Evolutionary conservation across 2,113 vertebrate genomes (phyloP), one percentile per base, ranked within the genome.

Genomic region (Puffinus mauretanicus): DNA sequence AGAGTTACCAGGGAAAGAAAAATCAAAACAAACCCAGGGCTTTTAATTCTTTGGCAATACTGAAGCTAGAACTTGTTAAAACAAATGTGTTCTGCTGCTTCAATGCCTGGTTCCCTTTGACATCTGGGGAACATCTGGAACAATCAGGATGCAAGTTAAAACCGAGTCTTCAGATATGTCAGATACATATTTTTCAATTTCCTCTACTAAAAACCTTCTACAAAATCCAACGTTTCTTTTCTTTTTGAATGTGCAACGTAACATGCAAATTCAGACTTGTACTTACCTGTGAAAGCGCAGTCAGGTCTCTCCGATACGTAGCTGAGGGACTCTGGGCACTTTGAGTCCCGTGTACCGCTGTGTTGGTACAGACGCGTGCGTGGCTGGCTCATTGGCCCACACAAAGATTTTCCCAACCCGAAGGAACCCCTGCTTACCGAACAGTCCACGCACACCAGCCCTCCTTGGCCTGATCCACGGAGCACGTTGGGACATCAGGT

Each of bases 81-180:
- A 82, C 73, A 69, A 94, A 91, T 42, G 16, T 20, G 24, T 88
- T 91, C 93, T 82, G 44, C 92, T 64, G 15, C 93, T 93, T 65
- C 73, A 20, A 13, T 79, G 83, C 67, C 52, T 67, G 8, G 34
- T 21, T 94, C 70, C 69, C 61, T 79, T 46, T 85, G 94, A 96
- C 95, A 97, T 97, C 96, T 97, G 97, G 91, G 64, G 32, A 97
- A 95, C 95, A 95, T 82, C 91, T 97, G 97, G 95, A 94, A 80
- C 82, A 58, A 84, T 72, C 93, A 91, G 86, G 78, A 96, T 77
- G 73, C 84, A 55, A 94, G 93, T 90, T 95, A 93, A 95, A 95
- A 82, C 86, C 36, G 26, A 79, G 54, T 54, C 93, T 83, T 96
- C 94, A 82, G 46, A 94, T 69, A 97, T 51, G 78, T 95, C 95